Percentiles rank a stretch among this genome's conserved stretches.
phyloP scores from a whole-genome alignment of 2,797 vertebrate species.

The Lophotriccus pileatus region DNA sequence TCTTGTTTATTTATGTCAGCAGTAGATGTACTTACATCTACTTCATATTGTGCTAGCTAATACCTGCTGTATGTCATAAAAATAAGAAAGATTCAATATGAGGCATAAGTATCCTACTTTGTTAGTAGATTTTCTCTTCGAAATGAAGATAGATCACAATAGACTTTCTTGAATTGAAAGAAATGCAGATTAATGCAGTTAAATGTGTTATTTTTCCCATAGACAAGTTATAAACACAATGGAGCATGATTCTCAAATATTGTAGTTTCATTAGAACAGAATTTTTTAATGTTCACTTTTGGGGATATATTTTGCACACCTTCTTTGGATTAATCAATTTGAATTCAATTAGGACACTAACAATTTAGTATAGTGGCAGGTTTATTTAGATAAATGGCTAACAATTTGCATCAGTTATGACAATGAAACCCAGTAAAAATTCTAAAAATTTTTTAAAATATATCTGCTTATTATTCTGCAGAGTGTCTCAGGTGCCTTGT shows the following conservation, averaged over 20 bases:
- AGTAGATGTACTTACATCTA: not conserved
- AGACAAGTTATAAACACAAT: not conserved
- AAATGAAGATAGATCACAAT: slow-evolving; percentile 7
- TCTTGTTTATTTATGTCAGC: not conserved
- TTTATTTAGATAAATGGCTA: slow-evolving; percentile 45
- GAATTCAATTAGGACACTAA: not conserved
- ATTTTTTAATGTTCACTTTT: not conserved
- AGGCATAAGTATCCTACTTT: not conserved
- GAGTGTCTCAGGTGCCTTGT: not conserved
- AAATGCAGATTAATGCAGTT: slow-evolving; percentile 41
- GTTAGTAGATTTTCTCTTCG: not conserved
- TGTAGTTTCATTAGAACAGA: not conserved
- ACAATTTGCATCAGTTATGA: slow-evolving; percentile 19
- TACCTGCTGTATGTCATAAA: not conserved
- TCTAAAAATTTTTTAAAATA: not conserved
- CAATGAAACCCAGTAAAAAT: not conserved
- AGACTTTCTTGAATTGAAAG: not conserved
- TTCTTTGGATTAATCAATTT: slow-evolving; percentile 21
- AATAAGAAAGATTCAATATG: not conserved
- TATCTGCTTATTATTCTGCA: not conserved
- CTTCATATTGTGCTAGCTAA: not conserved
- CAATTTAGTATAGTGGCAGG: not conserved
- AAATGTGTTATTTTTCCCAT: not conserved
- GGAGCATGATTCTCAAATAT: not conserved
- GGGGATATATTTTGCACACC: not conserved